A percentile compares a stretch with the other conserved stretches of the same genome.
These are phyloP conservation scores for Rhopilema esculentum DNA, from an alignment of 30 jellyfish, hydroid and myxozoan species.

Conservation along the genomic window DNA sequence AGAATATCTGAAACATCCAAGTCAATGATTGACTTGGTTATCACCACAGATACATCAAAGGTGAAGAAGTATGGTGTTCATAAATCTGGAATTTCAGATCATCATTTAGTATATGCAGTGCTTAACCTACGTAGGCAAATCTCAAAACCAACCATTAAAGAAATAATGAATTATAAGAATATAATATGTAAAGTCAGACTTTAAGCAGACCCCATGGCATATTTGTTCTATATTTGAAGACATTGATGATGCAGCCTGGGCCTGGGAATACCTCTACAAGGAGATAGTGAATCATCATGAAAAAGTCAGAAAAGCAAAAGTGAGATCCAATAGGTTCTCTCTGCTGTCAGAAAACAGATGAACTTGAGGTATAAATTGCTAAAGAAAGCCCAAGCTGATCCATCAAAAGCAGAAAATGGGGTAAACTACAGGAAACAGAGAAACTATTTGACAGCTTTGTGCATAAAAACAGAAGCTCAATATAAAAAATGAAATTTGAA, in stretches of 20 bases:
- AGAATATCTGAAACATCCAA: constrained; percentile 62
- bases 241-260: constrained; percentile 51
- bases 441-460: constrained; percentile 51
- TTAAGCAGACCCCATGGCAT: constrained; percentile 66
- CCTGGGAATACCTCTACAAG: constrained; percentile 66
- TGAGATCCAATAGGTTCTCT: constrained; percentile 39
- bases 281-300: constrained; percentile 15
- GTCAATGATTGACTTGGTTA: constrained; percentile 42
- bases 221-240: constrained; percentile 47
- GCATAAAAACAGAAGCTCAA: constrained; percentile 49
- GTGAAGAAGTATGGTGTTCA: constrained; percentile 40
- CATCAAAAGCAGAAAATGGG: constrained; percentile 67
- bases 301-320: constrained; percentile 58
- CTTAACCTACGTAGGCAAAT: constrained; percentile 27
- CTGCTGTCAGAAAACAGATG: constrained; percentile 33
- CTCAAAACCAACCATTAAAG: constrained; percentile 28
- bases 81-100: constrained; percentile 64
- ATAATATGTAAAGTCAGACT: constrained; percentile 29
- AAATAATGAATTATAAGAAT: constrained; percentile 44
- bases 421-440: constrained; percentile 50
- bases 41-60: constrained; percentile 53
- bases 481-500: constrained; percentile 48
- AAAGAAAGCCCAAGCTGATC: constrained; percentile 55
- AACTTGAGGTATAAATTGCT: constrained; percentile 54
- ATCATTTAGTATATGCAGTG: constrained; percentile 61